Conservation (phyloP, 2,797 vertebrate genomes). For the Molossus alvarezi region DNA sequence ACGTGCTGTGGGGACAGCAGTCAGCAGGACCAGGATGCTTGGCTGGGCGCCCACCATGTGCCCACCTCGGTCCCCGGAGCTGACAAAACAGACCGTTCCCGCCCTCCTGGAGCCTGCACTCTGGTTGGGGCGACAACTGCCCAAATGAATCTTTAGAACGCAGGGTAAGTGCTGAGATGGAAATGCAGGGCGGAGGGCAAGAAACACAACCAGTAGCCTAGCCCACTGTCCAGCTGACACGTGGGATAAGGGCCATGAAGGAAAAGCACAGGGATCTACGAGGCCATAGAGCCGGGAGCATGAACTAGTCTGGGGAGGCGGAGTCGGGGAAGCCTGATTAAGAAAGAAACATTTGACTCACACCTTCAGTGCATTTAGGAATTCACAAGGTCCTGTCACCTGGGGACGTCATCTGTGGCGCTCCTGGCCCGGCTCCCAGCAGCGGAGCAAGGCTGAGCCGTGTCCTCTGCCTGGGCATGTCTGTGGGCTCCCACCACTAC, state of each 20-base stretch:
- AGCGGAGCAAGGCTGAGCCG: background rate
- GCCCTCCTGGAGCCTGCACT: rapidly evolving
- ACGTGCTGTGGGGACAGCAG: constrained; percentile 93
- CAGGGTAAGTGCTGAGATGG: background rate
- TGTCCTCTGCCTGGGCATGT: background rate
- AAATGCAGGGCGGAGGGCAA: background rate
- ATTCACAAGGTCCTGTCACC: background rate
- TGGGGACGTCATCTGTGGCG: background rate
- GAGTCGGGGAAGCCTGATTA: background rate
- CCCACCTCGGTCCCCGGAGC: rapidly evolving
- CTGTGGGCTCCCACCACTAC: background rate
- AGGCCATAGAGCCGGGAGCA: background rate
- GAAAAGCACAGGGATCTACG: background rate
- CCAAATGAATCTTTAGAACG: background rate
- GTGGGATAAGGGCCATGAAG: background rate
- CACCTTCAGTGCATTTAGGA: background rate
- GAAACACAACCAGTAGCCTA: background rate
- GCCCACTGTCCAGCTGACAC: background rate
- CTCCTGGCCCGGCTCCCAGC: background rate
- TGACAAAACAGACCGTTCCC: rapidly evolving
- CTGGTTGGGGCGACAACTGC: background rate
- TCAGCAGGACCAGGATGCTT: rapidly evolving
- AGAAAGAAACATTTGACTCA: background rate
- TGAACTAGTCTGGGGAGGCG: background rate
- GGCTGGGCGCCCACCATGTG: rapidly evolving